Conservation (phyloP, 2,113 vertebrate species). For the Phasianus colchicus region DNA sequence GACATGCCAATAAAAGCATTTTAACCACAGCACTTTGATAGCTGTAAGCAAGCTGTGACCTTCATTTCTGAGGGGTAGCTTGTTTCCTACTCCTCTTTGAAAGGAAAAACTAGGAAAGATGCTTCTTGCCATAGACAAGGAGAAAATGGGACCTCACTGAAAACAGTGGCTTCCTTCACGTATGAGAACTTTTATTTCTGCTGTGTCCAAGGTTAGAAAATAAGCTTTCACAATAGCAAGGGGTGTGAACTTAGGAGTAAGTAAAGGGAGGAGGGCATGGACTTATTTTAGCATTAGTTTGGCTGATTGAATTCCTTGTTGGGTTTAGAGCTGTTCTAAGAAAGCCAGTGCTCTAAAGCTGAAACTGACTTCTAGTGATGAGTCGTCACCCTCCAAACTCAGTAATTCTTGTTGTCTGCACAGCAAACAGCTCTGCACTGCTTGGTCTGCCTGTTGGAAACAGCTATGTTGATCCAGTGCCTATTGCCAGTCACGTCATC, state of each 20-base stretch:
- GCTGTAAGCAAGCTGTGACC: rapidly evolving
- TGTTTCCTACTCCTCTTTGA: not conserved
- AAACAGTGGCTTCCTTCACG: not conserved
- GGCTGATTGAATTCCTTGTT: not conserved
- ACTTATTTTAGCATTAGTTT: not conserved
- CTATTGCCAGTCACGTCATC: slow-evolving; percentile 74
- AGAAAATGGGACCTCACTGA: not conserved
- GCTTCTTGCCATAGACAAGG: rapidly evolving
- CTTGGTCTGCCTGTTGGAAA: slow-evolving; percentile 38
- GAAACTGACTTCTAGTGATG: rapidly evolving
- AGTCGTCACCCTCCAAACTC: not conserved
- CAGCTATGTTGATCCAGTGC: slow-evolving; percentile 72
- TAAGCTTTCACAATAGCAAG: rapidly evolving
- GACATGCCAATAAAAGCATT: not conserved
- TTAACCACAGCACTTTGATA: not conserved
- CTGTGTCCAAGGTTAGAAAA: not conserved
- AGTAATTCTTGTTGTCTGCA: not conserved
- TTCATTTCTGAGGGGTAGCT: not conserved
- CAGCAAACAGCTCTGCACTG: slow-evolving; percentile 43
- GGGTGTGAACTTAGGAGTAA: rapidly evolving
- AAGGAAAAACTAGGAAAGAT: not conserved
- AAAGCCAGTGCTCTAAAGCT: not conserved
- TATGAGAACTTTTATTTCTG: not conserved
- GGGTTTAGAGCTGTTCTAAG: not conserved
- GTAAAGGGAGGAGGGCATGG: not conserved